A percentile compares a stretch with the other conserved stretches of the same genome.
Conservation (phyloP, 2,797 vertebrate species). For the Rhinatrema bivittatum region DNA sequence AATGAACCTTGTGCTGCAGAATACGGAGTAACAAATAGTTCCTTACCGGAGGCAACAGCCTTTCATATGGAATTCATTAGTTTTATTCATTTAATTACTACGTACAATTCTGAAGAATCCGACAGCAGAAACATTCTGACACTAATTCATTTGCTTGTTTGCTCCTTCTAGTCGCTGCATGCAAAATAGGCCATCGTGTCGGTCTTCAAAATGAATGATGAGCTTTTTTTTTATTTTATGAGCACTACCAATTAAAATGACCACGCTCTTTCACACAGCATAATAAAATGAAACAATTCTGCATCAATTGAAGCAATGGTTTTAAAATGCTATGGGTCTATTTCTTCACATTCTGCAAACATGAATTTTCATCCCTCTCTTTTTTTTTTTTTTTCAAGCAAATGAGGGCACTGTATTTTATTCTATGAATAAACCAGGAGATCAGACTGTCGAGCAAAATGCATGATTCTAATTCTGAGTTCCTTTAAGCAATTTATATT, state of each 20-base stretch:
- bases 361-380: too few relatives aligned
- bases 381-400: too few relatives aligned
- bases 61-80: conserved; percentile 4
- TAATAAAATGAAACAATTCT: too few relatives aligned
- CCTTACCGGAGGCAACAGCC: conserved; percentile 1
- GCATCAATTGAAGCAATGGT: too few relatives aligned
- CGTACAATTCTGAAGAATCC: conserved; percentile 16
- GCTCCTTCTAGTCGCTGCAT: not conserved
- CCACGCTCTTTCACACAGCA: too few relatives aligned
- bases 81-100: conserved; percentile 25
- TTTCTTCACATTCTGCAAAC: too few relatives aligned
- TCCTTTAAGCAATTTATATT: too few relatives aligned
- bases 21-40: conserved; percentile 19
- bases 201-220: not conserved
- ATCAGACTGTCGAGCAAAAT: too few relatives aligned
- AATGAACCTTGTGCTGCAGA: conserved; percentile 15
- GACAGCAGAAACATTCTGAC: conserved; percentile 9
- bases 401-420: too few relatives aligned
- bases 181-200: not conserved
- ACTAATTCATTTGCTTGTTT: conserved; percentile 11
- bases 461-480: too few relatives aligned
- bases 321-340: too few relatives aligned
- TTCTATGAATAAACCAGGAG: too few relatives aligned
- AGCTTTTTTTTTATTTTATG: conserved; percentile 1
- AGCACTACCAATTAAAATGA: conserved; percentile 4